These are phyloP conservation scores for Volucella zonaria DNA, from an alignment of 2,888 invertebrate genomes.

Conservation along the genomic window DNA sequence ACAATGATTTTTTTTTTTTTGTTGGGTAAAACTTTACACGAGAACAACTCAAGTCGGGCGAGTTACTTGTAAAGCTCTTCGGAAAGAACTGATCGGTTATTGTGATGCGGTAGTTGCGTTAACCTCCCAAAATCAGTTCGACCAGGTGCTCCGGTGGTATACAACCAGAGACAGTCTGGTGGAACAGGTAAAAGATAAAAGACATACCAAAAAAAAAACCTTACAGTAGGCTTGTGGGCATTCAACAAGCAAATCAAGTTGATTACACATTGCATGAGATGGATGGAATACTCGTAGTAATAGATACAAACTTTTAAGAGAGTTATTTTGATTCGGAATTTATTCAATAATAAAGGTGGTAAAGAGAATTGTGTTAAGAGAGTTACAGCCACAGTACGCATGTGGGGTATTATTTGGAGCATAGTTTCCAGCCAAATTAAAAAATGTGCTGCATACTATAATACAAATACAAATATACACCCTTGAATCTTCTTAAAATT, in stretches of 20 bases:
- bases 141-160: constrained; percentile 54
- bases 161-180: constrained; percentile 48
- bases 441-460: too few species aligned
- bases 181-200: constrained; percentile 55
- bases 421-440: background rate
- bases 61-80: constrained; percentile 73
- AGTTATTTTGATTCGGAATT: background rate
- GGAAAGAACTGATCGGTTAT: constrained; percentile 70
- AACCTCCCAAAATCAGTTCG: constrained; percentile 67
- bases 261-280: constrained; percentile 46
- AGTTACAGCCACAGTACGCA: constrained; percentile 15
- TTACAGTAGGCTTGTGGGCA: constrained; percentile 42
- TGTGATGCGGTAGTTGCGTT: constrained; percentile 68
- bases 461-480: too few species aligned
- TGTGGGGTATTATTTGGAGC: constrained; percentile 15
- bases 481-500: too few species aligned
- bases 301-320: constrained; percentile 40
- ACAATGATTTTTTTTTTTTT: too few species aligned
- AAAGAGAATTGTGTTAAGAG: constrained; percentile 30
- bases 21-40: constrained; percentile 18
- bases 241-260: constrained; percentile 55
- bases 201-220: constrained; percentile 16
- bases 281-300: constrained; percentile 1
- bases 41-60: constrained; percentile 46
- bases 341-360: background rate